Evolutionary conservation across 2,113 vertebrate genomes (phyloP), one percentile per base, ranked within the genome.

Genomic region (Chinchilla lanigera): DNA sequence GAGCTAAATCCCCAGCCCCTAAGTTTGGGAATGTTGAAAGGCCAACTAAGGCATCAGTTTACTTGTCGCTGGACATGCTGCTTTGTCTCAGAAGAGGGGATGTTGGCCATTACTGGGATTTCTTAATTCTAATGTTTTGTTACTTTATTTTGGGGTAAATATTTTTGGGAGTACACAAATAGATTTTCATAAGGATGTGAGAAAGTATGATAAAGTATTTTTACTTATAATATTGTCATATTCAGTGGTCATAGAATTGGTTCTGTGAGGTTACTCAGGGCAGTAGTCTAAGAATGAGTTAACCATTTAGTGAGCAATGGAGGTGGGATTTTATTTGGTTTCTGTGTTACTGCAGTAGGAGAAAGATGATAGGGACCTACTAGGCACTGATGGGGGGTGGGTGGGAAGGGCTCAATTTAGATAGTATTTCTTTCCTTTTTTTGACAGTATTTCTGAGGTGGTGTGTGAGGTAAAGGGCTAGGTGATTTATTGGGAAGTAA

Each of bases 141-240:
- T 58, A 56, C 71, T 90, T 93, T 50, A 80, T 93, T 90, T 86
- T 41, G 44, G 14, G 35, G 20, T 26, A 54, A 58, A 65, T 33
- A 13, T 92, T 58, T 96, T 93, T 54, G 38, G 10, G 56, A 10
- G 13, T 75, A 14, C 63, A 87, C 33, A 78, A 60, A 44, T 22
- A 12, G 71, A 85, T 89, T 95, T 86, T 93, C 44, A 56, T 65
- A 93, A 78, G 65, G 86, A 91, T 22, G 44, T 90, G 47, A 52
- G 71, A 65, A 47, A 35, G 5, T 75, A 12, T 94, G 35, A 24
- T 38, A 60, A 93, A 84, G 26, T 95, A 61, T 89, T 93, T 97
- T 89, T 28, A 50, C 65, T 96, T 92, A 86, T 33, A 22, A 13
- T 82, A 4, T 26, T 67, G 14, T 71, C 30, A 54, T 80, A 56